Evolutionary conservation across 2,113 vertebrate genomes (phyloP), one percentile per base, ranked within the genome.

Genomic region (Cryptotis parvus): DNA sequence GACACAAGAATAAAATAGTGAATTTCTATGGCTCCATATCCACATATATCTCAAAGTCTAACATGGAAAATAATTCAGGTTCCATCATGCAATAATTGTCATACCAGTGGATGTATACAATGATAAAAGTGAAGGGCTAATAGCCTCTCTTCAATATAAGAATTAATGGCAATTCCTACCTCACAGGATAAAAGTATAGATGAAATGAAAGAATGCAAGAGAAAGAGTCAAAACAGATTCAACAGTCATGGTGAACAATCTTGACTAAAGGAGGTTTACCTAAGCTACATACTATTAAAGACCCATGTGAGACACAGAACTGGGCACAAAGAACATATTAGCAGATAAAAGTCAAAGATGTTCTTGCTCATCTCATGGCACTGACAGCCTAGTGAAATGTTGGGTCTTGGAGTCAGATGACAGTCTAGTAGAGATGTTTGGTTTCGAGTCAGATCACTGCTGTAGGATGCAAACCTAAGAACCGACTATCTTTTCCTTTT

Each of bases 1-100:
- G 33, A 88, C n/a, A 93, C 29, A 83, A 31, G 61, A 75, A 77
- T 81, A 73, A 92, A 87, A 75, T 31, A 89, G 2, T 65, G 31
- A 58, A 52, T 88, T 68, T 55, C 29, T 49, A 3, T 72, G 76
- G 86, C 68, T 87, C 79, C 4, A 18, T 66, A 68, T 9, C 68
- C 58, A 29, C 3, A 14, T 43, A 43, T 3, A 16, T 55, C 43
- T 82, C 35, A 26, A 33, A 75, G 16, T 65, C 41, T 24, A 90
- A 43, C 9, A 11, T 35, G 69, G 29, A 76, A 55, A 82, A 75
- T 37, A 91, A 82, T 52, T 90, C 18, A 63, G 90, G 27, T 37
- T 22, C 33, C n/a, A 35, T 35, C 24, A 9, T 55, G 18, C 5
- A 79, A 9, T 61, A 22, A 41, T 37, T 35, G 35, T 29, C n/a